phyloP scores from a whole-genome alignment of 2,888 invertebrate species.

The Gryllus longicercus region DNA sequence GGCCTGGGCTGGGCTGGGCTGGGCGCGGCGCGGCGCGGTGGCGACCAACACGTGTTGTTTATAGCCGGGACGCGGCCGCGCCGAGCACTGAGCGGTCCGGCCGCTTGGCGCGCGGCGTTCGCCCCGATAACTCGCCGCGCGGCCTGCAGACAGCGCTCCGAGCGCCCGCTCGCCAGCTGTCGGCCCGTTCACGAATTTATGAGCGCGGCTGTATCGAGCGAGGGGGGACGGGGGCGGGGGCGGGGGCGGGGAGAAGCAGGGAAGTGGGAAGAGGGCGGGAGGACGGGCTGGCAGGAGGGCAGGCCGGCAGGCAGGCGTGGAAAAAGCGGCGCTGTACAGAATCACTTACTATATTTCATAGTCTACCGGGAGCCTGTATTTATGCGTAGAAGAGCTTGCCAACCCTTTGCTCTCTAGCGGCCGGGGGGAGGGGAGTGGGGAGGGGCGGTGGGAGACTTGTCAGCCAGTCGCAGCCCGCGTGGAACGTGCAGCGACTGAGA shows the following conservation, averaged over 20 bases:
- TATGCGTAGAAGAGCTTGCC: slow-evolving; percentile 1
- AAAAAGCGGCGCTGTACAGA: slow-evolving; percentile 7
- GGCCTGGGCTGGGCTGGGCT: not conserved
- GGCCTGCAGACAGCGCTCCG: not conserved
- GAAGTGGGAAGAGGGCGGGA: too few relatives aligned
- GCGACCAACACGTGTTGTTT: not conserved
- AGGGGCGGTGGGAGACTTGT: too few relatives aligned
- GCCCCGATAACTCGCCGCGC: not conserved
- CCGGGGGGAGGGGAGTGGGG: too few relatives aligned
- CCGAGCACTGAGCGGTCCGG: not conserved
- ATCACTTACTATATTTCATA: slow-evolving; percentile 10
- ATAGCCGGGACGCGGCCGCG: not conserved
- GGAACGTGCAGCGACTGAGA: too few relatives aligned
- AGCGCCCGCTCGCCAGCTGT: not conserved
- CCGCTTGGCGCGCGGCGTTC: not conserved
- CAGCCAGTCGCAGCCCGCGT: too few relatives aligned
- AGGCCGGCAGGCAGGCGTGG: not conserved
- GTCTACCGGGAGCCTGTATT: not conserved
- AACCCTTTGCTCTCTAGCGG: not conserved
- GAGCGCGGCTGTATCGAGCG: not conserved
- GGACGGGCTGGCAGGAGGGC: not conserved
- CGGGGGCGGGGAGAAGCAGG: not conserved
- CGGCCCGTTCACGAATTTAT: not conserved
- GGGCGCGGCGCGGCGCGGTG: not conserved
- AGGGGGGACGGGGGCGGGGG: not conserved